Evolutionary conservation across 1,140 invertebrate genomes (phyloP), one percentile per base, ranked within the genome.

Genomic region (Pomacea maculata): DNA sequence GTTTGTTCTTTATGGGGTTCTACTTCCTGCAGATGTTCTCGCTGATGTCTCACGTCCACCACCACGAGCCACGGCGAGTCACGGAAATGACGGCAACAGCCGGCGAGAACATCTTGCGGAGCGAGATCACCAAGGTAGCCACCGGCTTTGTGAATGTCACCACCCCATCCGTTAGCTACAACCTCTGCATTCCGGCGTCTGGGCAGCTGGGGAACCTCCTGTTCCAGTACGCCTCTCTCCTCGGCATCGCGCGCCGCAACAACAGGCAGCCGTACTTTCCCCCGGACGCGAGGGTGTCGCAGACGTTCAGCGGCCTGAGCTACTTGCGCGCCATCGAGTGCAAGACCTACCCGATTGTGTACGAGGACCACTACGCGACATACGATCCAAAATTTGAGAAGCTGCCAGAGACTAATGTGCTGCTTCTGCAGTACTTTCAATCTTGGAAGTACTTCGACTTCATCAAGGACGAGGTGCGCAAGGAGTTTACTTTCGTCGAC

Each of bases 371-470:
- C 64, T 79, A 80, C 6, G 82, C 65, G 1, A 57, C 34, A 25
- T 85, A 82, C 65, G 75, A 82, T 64, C 64, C 75, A 11, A 67
- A 34, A 17, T 68, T 83, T 12, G 68, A 80, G 77, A 67, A 76
- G 52, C 71, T 86, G 29, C 55, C 75, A 4, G 19, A 70, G 15
- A 14, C 74, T 0, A 71, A 85, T 55, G 79, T 78, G 12, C 68
- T 80, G 10, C 17, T 86, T 19, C 74, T 83, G 54, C 81, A 84
- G 17, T 89, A 85, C 77, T 84, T 86, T 54, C 86, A 88, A 74
- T 88, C 86, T 0, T 89, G 86, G 86, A 87, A 86, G 79, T 89
- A 89, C 77, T 89, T 89, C 83, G 45, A 83, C 29, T 75, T 84
- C 45, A 77, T 82, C 12, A 72, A 34, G 25, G 74, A 85, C 12